Conservation (phyloP, 2,113 vertebrate genomes). For the Lucifuga dentata region DNA sequence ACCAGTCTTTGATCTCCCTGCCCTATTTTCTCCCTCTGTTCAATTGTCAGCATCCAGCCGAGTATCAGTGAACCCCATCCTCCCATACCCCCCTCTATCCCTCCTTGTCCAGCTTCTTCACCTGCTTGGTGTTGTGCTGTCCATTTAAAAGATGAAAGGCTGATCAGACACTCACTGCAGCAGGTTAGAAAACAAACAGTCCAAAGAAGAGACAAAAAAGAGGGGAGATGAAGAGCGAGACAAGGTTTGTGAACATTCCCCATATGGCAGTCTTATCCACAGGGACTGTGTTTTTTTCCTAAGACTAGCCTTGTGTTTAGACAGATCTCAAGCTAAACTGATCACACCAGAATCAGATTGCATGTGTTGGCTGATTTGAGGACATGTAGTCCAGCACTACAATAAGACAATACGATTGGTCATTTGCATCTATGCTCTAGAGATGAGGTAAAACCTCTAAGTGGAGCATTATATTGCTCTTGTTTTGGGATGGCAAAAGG, state of each 20-base stretch:
- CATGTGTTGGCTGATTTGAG: conserved; percentile 47
- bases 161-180: conserved; percentile 57
- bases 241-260: conserved; percentile 66
- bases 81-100: conserved; percentile 20
- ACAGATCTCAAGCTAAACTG: conserved; percentile 67
- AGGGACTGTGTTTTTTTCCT: conserved; percentile 32
- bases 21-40: conserved; percentile 25
- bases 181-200: conserved; percentile 82
- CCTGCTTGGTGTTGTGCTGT: conserved; percentile 64
- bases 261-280: conserved; percentile 70
- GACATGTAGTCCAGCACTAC: conserved; percentile 41
- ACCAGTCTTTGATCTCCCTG: conserved; percentile 54
- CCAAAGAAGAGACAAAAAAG: conserved; percentile 48
- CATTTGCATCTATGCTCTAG: conserved; percentile 18
- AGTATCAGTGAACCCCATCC: conserved; percentile 41
- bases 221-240: conserved; percentile 60
- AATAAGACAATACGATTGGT: conserved; percentile 29
- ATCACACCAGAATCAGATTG: conserved; percentile 58
- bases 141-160: conserved; percentile 73
- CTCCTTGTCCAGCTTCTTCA: conserved; percentile 55
- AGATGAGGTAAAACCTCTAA: conserved; percentile 37
- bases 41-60: conserved; percentile 40
- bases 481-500: conserved; percentile 17
- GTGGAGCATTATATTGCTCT: conserved; percentile 28
- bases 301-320: conserved; percentile 65